Percentiles rank a stretch among this genome's conserved stretches.
Evolutionary conservation across 2,113 vertebrate species (phyloP).

Genomic region (Lampris incognitus): DNA sequence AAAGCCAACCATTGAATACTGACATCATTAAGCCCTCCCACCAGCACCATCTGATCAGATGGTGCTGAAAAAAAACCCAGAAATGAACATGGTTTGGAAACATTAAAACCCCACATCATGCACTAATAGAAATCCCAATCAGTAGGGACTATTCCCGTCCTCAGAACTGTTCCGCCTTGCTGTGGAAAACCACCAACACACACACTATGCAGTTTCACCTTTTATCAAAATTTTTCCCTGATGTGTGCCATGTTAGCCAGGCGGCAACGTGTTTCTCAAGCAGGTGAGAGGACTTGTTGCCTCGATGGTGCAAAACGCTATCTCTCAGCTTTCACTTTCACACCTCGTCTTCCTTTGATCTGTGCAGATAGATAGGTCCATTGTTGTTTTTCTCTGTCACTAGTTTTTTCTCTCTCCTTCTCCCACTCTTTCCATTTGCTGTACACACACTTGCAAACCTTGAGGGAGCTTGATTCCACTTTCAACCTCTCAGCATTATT

Average conservation of each 20-base stretch:
- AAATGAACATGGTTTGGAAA: too few species aligned
- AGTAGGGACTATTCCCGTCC: too few species aligned
- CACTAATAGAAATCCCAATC: too few species aligned
- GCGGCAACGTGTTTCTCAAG: conserved; percentile 47
- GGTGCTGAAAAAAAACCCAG: too few species aligned
- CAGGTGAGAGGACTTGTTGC: conserved; percentile 67
- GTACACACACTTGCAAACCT: conserved; percentile 32
- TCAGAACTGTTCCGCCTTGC: too few species aligned
- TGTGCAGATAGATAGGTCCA: conserved; percentile 30
- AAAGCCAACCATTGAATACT: too few species aligned
- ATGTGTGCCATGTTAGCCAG: conserved; percentile 35
- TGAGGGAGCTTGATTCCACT: conserved; percentile 33
- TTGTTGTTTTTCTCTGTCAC: conserved; percentile 5
- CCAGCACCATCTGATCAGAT: too few species aligned
- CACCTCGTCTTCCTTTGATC: conserved; percentile 53
- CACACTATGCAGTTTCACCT: conserved; percentile 14
- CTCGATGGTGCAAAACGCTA: conserved; percentile 39
- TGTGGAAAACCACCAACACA: too few species aligned
- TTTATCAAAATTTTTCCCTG: background rate
- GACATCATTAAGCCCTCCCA: too few species aligned
- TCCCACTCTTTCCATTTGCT: background rate
- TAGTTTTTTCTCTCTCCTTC: conserved; percentile 30
- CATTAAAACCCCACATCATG: too few species aligned
- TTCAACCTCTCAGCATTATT: conserved; percentile 70
- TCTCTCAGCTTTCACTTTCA: conserved; percentile 64